A percentile compares a stretch with the other conserved stretches of the same genome.
These are phyloP conservation scores for Amniataba percoides DNA, from an alignment of 2,797 vertebrate species.

Conservation along the genomic window DNA sequence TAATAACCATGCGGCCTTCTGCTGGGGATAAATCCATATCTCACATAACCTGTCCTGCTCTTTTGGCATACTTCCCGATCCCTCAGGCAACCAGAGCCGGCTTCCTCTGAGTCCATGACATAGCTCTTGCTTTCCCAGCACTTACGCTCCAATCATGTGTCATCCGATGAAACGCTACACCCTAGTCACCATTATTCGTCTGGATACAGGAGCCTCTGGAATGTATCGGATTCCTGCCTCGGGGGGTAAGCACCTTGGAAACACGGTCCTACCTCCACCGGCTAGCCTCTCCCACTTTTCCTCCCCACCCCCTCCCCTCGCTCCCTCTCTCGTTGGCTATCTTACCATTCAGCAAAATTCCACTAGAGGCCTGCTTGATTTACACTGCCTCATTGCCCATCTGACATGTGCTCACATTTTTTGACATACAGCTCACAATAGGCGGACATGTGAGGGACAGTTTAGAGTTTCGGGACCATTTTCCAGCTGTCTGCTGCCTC, in stretches of 20 bases:
- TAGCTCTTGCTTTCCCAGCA: slow-evolving; percentile 81
- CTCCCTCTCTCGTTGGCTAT: background rate
- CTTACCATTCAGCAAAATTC: slow-evolving; percentile 72
- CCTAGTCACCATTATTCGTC: slow-evolving; percentile 81
- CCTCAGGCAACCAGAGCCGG: slow-evolving; percentile 70
- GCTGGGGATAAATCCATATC: slow-evolving; percentile 68
- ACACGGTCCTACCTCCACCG: slow-evolving; percentile 70
- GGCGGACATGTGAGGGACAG: slow-evolving; percentile 35
- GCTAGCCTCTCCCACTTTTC: slow-evolving; percentile 50
- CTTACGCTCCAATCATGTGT: slow-evolving; percentile 78
- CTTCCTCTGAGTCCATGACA: slow-evolving; percentile 73
- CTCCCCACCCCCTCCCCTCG: background rate
- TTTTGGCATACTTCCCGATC: slow-evolving; percentile 65
- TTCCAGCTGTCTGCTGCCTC: slow-evolving; percentile 35
- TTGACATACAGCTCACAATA: slow-evolving; percentile 46
- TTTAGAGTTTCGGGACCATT: slow-evolving; percentile 45
- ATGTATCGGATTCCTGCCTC: slow-evolving; percentile 84
- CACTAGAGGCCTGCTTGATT: slow-evolving; percentile 67
- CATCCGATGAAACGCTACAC: slow-evolving; percentile 82
- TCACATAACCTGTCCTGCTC: slow-evolving; percentile 71
- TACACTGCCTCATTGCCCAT: slow-evolving; percentile 42
- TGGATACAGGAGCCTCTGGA: slow-evolving; percentile 81
- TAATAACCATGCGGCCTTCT: slow-evolving; percentile 36
- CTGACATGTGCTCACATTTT: slow-evolving; percentile 60
- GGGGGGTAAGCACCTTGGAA: slow-evolving; percentile 78